Evolutionary conservation across 2,797 vertebrate species (phyloP), one percentile per base, ranked within the genome.

Genomic region (Enteromius viviparus): DNA sequence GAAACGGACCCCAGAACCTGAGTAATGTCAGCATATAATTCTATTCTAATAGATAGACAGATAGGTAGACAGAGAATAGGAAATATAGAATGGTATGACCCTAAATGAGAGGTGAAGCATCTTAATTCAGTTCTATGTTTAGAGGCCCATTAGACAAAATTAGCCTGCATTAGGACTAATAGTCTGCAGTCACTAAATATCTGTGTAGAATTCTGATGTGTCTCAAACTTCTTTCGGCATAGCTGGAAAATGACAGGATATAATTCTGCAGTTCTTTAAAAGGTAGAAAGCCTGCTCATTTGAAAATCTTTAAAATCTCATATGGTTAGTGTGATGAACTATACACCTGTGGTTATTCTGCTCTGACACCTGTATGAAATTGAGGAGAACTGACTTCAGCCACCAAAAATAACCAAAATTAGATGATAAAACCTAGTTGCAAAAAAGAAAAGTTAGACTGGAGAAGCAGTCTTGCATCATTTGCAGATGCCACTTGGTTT

Each of bases 131-230:
- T 47, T 68, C 45, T 23, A 77, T 78, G 45, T 66, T 66, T 53
- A 79, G 45, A 53, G 21, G n/a, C 9, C 34, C 14, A 29, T 40
- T 79, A 68, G 65, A 79, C 47, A 19, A 69, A 71, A 47, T 47
- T 45, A 71, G 53, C 19, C 37, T 71, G 40, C 68, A 71, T 60
- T 58, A 71, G 7, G 23, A 29, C 53, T 47, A 71, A 47, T 23
- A 51, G 12, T 66, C 64, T 79, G 29, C 45, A 37, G 45, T 51
- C 19, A 66, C 29, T 40, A 68, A 53, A 79, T 19, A 68, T 68
- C 32, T 26, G 76, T 49, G 60, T 26, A 68, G 26, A 71, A 51
- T 37, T 71, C 11, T 72, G 51, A 76, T 76, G 75, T 6, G 1
- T n/a, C 3, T 71, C 21, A 34, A 45, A 60, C 26, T n/a, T 26